Base-by-base conservation (phyloP, 1,140 invertebrate species). In the Pomacea maculata region DNA sequence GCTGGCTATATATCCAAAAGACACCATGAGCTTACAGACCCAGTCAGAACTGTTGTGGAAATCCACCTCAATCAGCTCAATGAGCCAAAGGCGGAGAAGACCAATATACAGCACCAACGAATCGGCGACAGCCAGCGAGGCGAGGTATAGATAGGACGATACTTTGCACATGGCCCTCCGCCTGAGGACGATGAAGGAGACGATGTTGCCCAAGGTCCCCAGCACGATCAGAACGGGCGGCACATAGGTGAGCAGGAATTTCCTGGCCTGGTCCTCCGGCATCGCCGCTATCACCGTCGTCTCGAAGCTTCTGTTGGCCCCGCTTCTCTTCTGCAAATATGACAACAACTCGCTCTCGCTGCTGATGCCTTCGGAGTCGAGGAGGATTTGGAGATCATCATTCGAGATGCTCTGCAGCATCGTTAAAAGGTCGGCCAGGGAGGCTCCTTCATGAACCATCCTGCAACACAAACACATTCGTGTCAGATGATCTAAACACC, bases 61-160 rank as follows among this genome's bases (percentile, higher is more conserved):
- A 78, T 89, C 85, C 17, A 81, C 34, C 0, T 83, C 85, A n/a
- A 81, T 80, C 25, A 89, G 78, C 45, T 87, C 86, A 12, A 82
- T 85, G 10, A 91, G 73, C 89, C 90, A 91, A n/a, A 87, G 83
- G 54, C 85, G 79, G 67, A 91, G 83, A 34, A 90, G 79, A n/a
- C 91, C 90, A 21, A 88, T 83, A 67, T 87, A 87, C 61, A 91
- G 80, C 14, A 91, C 89, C 17, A 88, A 68, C 12, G 88, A 86
- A 81, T 91, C 91, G 10, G 88, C 88, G 0, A 90, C 76, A 11
- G 90, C 87, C 34, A 91, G 84, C 1, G 86, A 88, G 57, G 88
- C 87, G 14, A 91, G 86, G 80, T 90, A 91, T 21, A 86, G 64
- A 80, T 91, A 90, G 8, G 88, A 89, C 6, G 90, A 89, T 29